Evolutionary conservation across 2,888 invertebrate species (phyloP).

Genomic region (Brachycybe producta): DNA sequence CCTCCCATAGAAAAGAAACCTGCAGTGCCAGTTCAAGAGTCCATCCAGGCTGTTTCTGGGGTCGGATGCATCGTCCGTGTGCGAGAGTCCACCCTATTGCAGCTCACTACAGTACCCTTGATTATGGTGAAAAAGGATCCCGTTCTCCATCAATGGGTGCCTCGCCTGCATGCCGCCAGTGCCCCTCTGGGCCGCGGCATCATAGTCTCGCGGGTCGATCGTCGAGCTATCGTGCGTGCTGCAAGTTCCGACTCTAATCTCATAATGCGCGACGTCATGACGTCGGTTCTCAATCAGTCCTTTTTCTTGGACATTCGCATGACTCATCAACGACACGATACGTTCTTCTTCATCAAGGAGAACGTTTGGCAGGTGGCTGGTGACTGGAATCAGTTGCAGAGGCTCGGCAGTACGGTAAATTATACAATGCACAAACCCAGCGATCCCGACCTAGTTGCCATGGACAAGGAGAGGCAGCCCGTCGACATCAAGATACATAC

Average conservation of each 20-base stretch:
- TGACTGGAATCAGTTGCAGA: slow-evolving; percentile 74
- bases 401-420: slow-evolving; percentile 78
- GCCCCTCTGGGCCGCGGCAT: slow-evolving; percentile 68
- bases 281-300: slow-evolving; percentile 80
- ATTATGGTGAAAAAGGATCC: slow-evolving; percentile 23
- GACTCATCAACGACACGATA: slow-evolving; percentile 54
- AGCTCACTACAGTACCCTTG: slow-evolving; percentile 23
- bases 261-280: slow-evolving; percentile 81
- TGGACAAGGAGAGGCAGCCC: slow-evolving; percentile 5
- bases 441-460: slow-evolving; percentile 1
- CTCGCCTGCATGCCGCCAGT: slow-evolving; percentile 18
- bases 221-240: slow-evolving; percentile 49
- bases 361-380: slow-evolving; percentile 79
- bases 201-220: slow-evolving; percentile 51
- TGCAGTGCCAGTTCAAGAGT: slow-evolving; percentile 18
- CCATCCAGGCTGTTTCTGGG: slow-evolving; percentile 24
- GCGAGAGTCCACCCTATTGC: slow-evolving; percentile 22
- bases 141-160: slow-evolving; percentile 15
- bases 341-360: slow-evolving; percentile 86
- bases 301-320: slow-evolving; percentile 67
- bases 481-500: slow-evolving; percentile 16
- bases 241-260: slow-evolving; percentile 80
- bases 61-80: slow-evolving; percentile 23
- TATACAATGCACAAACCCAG: slow-evolving; percentile 45
- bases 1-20: slow-evolving; percentile 3